Evolutionary conservation across 2,113 vertebrate species (phyloP), one percentile per base, ranked within the genome.

Genomic region (Agelaius phoeniceus): DNA sequence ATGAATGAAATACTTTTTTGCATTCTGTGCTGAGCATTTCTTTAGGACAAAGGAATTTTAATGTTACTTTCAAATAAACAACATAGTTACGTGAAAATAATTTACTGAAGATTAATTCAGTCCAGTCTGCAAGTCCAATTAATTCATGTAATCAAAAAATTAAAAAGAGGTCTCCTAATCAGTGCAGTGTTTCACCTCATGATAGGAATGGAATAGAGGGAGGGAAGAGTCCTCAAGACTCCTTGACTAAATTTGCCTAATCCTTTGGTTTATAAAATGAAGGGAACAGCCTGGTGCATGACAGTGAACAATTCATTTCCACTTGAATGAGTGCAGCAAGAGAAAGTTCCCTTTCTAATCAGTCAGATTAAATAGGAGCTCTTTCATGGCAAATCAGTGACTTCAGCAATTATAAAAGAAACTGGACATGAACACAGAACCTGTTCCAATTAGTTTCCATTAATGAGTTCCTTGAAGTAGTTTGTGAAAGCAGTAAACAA

Each of bases 401-500:
- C 83, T 95, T 83, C 46, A 78, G 63, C 71, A 95, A 88, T 93
- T 96, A 93, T 62, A 71, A 87, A 75, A 65, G 69, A 90, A 96
- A 79, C 68, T 63, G 80, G 87, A 94, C 95, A 87, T 66, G 75
- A 81, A 79, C 68, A 33, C 3, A 6, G 62, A 93, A 79, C 75
- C 61, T 88, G 37, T 83, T 93, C 77, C 86, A 91, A 94, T 97
- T 94, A 97, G 61, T 84, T 97, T 91, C 28, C 75, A 89, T 69
- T 93, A 93, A 77, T 17, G 13, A 95, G 58, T 68, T 92, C 79
- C 84, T 87, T 39, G 51, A 66, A 93, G 49, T 65, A 78, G 35
- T 61, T 83, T 93, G 52, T 79, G 83, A 80, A 90, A 89, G 49
- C 44, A 92, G 72, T 90, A 94, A 93, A 94, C 82, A 94, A 62